Evolutionary conservation across 1,140 invertebrate genomes (phyloP).

Genomic region (Hormaphis cornu): DNA sequence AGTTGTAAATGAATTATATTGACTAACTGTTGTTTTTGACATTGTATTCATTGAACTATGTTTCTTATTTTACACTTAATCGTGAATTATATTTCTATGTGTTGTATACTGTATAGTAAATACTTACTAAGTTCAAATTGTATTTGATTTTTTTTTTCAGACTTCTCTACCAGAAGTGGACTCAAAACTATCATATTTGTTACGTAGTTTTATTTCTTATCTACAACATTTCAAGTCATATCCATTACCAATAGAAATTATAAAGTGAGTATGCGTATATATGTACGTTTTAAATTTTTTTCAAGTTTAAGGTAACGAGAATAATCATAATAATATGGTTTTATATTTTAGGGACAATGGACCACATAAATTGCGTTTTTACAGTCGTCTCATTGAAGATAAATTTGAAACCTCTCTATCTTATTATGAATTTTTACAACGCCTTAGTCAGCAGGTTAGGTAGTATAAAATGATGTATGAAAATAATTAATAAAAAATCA

Average conservation of each 20-base stretch:
- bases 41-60: too few species aligned
- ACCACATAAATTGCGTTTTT: constrained; percentile 66
- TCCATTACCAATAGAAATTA: constrained; percentile 64
- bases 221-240: constrained; percentile 78
- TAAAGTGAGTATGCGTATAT: constrained; percentile 54
- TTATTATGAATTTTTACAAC: constrained; percentile 97
- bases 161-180: constrained; percentile 68
- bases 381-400: constrained; percentile 87
- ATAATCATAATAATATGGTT: not conserved
- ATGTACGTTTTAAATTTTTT: not conserved
- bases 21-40: too few species aligned
- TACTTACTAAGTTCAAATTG: too few species aligned
- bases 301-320: constrained; percentile 5
- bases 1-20: too few species aligned
- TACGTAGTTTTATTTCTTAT: constrained; percentile 72
- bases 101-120: too few species aligned
- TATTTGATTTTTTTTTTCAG: constrained; percentile 43
- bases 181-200: constrained; percentile 60
- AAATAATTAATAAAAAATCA: not conserved
- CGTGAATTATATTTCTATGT: too few species aligned
- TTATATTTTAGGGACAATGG: constrained; percentile 72
- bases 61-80: too few species aligned
- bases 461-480: constrained; percentile 41
- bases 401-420: constrained; percentile 84
- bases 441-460: constrained; percentile 85